These are phyloP conservation scores for Oscheius onirici DNA, from an alignment of 2,888 invertebrate species.

Conservation along the genomic window DNA sequence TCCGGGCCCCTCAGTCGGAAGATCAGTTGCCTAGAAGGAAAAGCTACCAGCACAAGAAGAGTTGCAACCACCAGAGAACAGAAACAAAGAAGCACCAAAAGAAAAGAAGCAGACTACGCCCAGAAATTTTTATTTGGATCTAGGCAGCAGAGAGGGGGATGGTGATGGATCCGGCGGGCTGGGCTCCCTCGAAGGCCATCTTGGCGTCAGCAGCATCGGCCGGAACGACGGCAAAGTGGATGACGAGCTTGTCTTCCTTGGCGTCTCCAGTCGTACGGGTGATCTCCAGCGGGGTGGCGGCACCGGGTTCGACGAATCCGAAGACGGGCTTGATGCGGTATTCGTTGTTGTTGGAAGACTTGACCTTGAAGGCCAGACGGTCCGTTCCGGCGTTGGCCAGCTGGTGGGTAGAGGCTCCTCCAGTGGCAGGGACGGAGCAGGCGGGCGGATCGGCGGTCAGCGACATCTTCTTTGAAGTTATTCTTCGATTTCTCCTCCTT, in stretches of 20 bases:
- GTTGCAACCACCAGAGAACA: too few species aligned
- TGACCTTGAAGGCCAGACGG: conserved; percentile 18
- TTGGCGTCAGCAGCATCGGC: conserved; percentile 40
- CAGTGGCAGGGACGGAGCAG: conserved; percentile 36
- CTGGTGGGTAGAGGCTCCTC: conserved; percentile 39
- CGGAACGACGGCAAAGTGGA: conserved; percentile 37
- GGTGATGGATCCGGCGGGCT: conserved; percentile 34
- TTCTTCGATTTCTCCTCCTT: too few species aligned
- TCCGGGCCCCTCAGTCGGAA: too few species aligned
- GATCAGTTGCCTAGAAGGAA: too few species aligned
- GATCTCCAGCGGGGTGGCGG: conserved; percentile 31
- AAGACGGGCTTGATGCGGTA: conserved; percentile 45
- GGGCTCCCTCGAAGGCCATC: conserved; percentile 38
- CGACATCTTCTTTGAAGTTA: background rate
- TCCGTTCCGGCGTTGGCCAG: conserved; percentile 34
- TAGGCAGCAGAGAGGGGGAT: conserved; percentile 32
- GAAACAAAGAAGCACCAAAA: too few species aligned
- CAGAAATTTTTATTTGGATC: background rate
- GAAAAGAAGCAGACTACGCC: too few species aligned
- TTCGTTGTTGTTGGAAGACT: conserved; percentile 7
- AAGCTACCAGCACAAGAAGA: too few species aligned
- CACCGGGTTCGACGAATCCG: conserved; percentile 44
- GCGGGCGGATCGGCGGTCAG: conserved; percentile 40
- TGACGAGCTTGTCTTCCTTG: conserved; percentile 36
- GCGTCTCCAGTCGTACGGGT: conserved; percentile 35